phyloP scores from a whole-genome alignment of 2,888 invertebrate species.

The Acrocera orbiculus region DNA sequence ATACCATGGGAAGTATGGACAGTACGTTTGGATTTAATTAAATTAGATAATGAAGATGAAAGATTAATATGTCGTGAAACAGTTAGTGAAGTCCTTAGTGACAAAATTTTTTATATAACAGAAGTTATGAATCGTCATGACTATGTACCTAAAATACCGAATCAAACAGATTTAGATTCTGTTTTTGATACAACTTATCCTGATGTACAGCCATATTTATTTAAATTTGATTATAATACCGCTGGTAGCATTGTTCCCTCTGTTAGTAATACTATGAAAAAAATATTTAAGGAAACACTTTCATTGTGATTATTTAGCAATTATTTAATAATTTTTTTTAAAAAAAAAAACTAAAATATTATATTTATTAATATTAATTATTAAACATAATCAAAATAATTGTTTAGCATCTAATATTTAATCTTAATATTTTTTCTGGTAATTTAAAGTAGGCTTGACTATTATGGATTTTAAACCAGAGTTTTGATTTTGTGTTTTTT shows the following conservation, averaged over 20 bases:
- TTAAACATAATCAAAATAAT: too few relatives aligned
- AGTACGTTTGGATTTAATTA: constrained; percentile 72
- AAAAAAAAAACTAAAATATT: too few relatives aligned
- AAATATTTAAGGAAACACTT: constrained; percentile 70
- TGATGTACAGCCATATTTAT: constrained; percentile 93
- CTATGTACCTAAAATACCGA: constrained; percentile 92
- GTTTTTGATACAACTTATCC: constrained; percentile 86
- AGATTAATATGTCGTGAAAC: constrained; percentile 73
- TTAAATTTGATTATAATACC: constrained; percentile 73
- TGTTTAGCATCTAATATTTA: too few relatives aligned
- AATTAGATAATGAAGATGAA: constrained; percentile 72
- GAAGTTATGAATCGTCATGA: constrained; percentile 92
- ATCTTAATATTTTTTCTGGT: too few relatives aligned
- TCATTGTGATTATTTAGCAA: constrained; percentile 40
- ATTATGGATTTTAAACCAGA: too few relatives aligned
- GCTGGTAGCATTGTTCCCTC: constrained; percentile 62
- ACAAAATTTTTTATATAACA: constrained; percentile 86
- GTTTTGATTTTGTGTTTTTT: too few relatives aligned
- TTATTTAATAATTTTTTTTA: too few relatives aligned
- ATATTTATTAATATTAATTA: not conserved
- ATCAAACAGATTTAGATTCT: constrained; percentile 75
- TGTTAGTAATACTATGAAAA: constrained; percentile 77
- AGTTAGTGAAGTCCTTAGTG: constrained; percentile 72
- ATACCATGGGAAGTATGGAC: constrained; percentile 99
- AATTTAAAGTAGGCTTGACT: too few relatives aligned